These are phyloP conservation scores for Diarsia mendica DNA, from an alignment of 2,888 invertebrate genomes.

Conservation along the genomic window DNA sequence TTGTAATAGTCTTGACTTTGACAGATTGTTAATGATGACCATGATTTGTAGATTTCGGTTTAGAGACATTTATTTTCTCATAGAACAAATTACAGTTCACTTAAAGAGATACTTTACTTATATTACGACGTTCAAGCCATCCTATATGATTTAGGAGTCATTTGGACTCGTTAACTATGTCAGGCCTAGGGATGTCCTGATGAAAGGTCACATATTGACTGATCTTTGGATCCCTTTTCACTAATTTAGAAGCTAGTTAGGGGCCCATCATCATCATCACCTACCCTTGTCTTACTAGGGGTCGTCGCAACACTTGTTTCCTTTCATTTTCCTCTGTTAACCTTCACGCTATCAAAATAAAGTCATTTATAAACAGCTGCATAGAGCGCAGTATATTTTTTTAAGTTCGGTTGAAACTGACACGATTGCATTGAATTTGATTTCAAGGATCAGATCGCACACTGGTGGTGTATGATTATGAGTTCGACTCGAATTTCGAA, in stretches of 20 bases:
- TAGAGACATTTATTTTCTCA: too few relatives aligned
- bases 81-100: too few relatives aligned
- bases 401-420: not conserved
- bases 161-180: not conserved
- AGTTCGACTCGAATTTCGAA: not conserved
- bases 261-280: not conserved
- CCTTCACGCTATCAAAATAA: too few relatives aligned
- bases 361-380: too few relatives aligned
- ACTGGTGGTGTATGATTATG: not conserved
- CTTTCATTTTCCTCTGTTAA: too few relatives aligned
- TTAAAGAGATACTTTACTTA: too few relatives aligned
- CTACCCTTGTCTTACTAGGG: too few relatives aligned
- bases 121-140: too few relatives aligned
- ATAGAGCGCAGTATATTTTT: too few relatives aligned
- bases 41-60: not conserved
- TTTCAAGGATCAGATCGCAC: not conserved
- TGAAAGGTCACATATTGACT: not conserved
- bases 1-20: not conserved
- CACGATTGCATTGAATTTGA: not conserved
- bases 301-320: too few relatives aligned
- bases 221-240: not conserved
- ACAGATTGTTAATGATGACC: not conserved
- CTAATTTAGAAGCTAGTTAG: not conserved
- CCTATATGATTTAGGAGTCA: too few relatives aligned
- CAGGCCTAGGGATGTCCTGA: not conserved